Evolutionary conservation across 2,888 invertebrate genomes (phyloP), one percentile per base, ranked within the genome.

Genomic region (Apamea epomidion): DNA sequence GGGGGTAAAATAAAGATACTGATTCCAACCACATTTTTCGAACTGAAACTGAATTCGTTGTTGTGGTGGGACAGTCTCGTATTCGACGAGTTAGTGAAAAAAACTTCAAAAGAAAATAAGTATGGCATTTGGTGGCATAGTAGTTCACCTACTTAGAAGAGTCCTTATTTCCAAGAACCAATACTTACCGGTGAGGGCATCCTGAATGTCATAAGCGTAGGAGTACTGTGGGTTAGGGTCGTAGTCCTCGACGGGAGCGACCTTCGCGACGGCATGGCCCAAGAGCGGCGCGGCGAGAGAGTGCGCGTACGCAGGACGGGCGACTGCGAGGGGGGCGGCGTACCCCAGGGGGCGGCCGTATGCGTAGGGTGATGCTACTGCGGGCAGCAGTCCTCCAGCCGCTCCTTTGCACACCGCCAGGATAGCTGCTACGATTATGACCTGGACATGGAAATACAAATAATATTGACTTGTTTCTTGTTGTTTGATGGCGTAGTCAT

Each of bases 191-290:
- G 98, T 98, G 45, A 98, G 91, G 74, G 97, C 97, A 92, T 98
- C 98, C 91, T 98, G 97, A 84, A 98, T 98, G 89, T 98, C 98
- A 92, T 98, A 98, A 64, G 98, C 98, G 93, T 97, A 98, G 51
- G 97, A 97, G 91, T 98, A 98, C 93, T 98, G 98, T 14, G 98
- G 98, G 91, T 97, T 97, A 5, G 97, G 97, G 89, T 97, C 97
- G 92, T 97, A 97, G 67, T 97, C 97, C 32, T 97, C 97, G 16
- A 97, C 97, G 0, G 97, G 95, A 3, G 96, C 94, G 0, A 97
- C 94, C 81, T 93, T 94, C 12, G 95, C 95, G 1, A 94, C 88
- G 1, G 96, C 94, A 42, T 86, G 86, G 12, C 92, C 95, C 1
- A 94, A 90, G 5, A 92, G 91, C 2, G 92, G 91, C 8, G 92